phyloP scores from a whole-genome alignment of 1,140 invertebrate genomes.

The Brachionus paranguensis region DNA sequence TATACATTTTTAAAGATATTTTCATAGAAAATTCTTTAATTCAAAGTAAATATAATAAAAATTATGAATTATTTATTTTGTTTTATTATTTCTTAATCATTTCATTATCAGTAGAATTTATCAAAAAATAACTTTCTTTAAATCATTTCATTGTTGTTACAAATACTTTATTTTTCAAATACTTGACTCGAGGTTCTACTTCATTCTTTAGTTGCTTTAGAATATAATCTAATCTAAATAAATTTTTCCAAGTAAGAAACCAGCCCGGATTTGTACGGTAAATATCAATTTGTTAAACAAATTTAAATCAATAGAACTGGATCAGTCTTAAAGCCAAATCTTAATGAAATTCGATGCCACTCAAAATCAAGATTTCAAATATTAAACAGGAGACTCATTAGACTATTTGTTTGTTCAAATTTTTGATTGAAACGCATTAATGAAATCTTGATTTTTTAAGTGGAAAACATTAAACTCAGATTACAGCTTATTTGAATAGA shows the following conservation, averaged over 20 bases:
- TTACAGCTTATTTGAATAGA: background rate
- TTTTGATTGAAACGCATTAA: slow-evolving; percentile 5
- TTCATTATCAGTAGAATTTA: background rate
- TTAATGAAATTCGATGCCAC: slow-evolving; percentile 26
- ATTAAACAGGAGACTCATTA: background rate
- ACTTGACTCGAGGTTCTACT: background rate
- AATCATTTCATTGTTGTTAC: background rate
- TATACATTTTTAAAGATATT: background rate
- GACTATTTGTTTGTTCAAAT: background rate
- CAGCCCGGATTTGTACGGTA: background rate
- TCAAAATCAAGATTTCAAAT: background rate
- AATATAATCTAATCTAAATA: background rate
- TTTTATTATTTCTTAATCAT: background rate
- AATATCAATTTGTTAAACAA: background rate
- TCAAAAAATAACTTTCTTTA: background rate
- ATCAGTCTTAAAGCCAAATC: background rate
- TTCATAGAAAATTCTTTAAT: background rate
- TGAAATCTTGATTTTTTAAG: background rate
- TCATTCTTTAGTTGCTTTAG: background rate
- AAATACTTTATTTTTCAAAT: background rate
- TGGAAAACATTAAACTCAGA: background rate
- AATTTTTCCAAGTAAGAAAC: background rate
- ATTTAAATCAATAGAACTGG: background rate
- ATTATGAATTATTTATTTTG: background rate
- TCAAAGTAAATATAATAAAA: background rate